These are phyloP conservation scores for Diorhabda elongata DNA, from an alignment of 1,140 invertebrate species.

Conservation along the genomic window DNA sequence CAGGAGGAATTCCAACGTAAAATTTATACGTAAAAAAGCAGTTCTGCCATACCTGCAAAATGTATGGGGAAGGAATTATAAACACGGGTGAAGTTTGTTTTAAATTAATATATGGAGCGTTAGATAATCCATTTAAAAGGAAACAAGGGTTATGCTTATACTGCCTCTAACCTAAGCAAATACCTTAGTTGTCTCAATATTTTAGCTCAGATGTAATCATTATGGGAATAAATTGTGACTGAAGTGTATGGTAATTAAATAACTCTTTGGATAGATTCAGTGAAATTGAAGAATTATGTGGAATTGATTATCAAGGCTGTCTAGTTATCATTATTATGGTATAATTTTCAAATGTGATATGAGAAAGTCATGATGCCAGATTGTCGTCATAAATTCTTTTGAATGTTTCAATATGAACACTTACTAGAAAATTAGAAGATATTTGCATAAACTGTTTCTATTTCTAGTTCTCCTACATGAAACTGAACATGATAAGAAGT, in stretches of 20 bases:
- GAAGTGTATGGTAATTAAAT: background rate
- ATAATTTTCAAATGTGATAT: no score
- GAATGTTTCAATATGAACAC: no score
- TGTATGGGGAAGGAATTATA: background rate
- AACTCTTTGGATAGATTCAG: background rate
- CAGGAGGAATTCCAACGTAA: background rate
- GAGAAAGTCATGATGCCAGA: no score
- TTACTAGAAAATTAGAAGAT: no score
- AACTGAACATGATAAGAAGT: no score
- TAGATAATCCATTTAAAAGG: slow-evolving; percentile 2
- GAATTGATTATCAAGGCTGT: no score
- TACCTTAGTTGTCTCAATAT: background rate
- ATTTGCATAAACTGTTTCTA: no score
- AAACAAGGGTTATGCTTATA: background rate
- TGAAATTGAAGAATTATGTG: no score
- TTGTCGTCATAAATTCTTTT: no score
- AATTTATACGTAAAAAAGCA: background rate
- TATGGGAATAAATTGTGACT: background rate
- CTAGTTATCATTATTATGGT: no score
- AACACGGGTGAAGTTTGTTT: background rate
- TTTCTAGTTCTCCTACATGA: no score
- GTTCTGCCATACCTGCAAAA: background rate
- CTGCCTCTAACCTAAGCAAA: slow-evolving; percentile 1
- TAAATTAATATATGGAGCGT: background rate
- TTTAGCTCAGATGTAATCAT: background rate